phyloP scores from a whole-genome alignment of 2,888 invertebrate species.

The Macropis europaea region DNA sequence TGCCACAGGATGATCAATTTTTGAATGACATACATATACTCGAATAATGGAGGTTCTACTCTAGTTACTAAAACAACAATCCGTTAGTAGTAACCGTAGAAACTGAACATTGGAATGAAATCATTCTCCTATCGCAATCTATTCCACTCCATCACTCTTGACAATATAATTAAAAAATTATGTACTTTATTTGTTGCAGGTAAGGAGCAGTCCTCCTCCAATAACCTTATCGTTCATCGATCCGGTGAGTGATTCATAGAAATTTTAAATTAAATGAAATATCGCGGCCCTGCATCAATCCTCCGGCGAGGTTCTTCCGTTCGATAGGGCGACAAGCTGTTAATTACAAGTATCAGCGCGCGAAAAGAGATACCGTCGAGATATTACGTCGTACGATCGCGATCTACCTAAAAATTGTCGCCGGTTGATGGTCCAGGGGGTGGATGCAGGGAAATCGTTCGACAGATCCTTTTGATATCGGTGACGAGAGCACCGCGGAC shows the following conservation, averaged over 20 bases:
- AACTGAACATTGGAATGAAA: too few species aligned
- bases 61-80: too few species aligned
- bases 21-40: too few species aligned
- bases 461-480: conserved; percentile 22
- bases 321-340: conserved; percentile 8
- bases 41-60: too few species aligned
- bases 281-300: conserved; percentile 12
- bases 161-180: conserved; percentile 54
- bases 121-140: conserved; percentile 2
- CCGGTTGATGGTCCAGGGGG: neutral
- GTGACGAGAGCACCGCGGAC: conserved; percentile 13
- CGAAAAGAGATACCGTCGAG: neutral
- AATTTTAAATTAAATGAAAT: conserved; percentile 67
- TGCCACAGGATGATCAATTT: too few species aligned
- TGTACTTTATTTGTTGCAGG: conserved; percentile 66
- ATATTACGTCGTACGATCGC: neutral
- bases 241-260: conserved; percentile 56
- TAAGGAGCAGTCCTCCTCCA: conserved; percentile 54
- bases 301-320: neutral
- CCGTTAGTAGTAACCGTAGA: too few species aligned
- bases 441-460: neutral
- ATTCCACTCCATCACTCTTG: neutral
- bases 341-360: conserved; percentile 43
- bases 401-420: conserved; percentile 34
- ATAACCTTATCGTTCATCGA: conserved; percentile 48